Conservation (phyloP, 2,888 invertebrate species). For the Drosophila koepferae region DNA sequence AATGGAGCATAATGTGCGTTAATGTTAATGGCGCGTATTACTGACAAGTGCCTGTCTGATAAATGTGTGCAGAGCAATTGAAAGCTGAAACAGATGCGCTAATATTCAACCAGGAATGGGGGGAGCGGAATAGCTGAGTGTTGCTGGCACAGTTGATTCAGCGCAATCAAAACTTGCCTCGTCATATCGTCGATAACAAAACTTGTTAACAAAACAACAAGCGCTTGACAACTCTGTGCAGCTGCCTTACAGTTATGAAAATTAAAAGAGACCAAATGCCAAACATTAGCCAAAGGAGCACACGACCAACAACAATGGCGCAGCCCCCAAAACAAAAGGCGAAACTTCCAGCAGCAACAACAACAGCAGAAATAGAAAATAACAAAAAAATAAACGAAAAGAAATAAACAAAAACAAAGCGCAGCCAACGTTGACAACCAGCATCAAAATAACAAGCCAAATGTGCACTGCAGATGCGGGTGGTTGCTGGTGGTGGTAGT, state of each 20-base stretch:
- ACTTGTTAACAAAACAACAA: slow-evolving; percentile 45
- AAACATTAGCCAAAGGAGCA: slow-evolving; percentile 37
- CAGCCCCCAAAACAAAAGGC: slow-evolving; percentile 9
- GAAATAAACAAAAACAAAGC: slow-evolving; percentile 29
- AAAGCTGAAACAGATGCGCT: slow-evolving; percentile 54
- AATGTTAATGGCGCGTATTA: slow-evolving; percentile 83
- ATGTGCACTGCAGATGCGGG: slow-evolving; percentile 14
- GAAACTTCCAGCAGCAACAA: neutral
- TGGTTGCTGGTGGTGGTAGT: neutral
- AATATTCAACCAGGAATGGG: slow-evolving; percentile 47
- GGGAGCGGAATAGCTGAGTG: neutral
- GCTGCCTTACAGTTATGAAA: slow-evolving; percentile 62
- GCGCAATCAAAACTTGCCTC: slow-evolving; percentile 19
- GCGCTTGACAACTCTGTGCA: slow-evolving; percentile 40
- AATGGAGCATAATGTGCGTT: slow-evolving; percentile 78
- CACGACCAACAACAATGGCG: slow-evolving; percentile 16
- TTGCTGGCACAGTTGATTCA: neutral
- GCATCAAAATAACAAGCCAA: slow-evolving; percentile 68
- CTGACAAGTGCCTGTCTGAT: slow-evolving; percentile 75
- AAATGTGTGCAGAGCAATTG: slow-evolving; percentile 50
- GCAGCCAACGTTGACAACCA: slow-evolving; percentile 68
- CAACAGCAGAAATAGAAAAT: slow-evolving; percentile 15
- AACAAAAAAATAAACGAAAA: neutral
- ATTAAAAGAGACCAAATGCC: slow-evolving; percentile 62
- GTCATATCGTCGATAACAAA: slow-evolving; percentile 23